Conservation (phyloP, 2,113 vertebrate genomes). For the Pelodiscus sinensis region DNA sequence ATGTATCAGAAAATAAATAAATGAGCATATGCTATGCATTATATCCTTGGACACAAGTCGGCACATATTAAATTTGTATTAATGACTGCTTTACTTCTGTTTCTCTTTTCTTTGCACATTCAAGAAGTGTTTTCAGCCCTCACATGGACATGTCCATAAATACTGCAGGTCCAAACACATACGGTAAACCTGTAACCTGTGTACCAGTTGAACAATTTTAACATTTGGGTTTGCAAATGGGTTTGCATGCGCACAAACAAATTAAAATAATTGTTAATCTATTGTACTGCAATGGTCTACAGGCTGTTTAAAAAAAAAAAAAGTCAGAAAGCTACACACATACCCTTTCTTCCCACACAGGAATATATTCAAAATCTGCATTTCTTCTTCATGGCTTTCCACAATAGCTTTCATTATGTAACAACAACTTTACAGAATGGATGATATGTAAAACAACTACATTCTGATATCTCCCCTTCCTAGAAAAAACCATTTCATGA, state of each 20-base stretch:
- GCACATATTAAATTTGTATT: neutral
- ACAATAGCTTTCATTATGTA: slow-evolving; percentile 61
- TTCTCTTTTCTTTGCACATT: neutral
- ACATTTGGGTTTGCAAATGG: neutral
- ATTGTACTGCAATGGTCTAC: neutral
- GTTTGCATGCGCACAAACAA: neutral
- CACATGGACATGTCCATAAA: neutral
- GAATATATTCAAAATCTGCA: slow-evolving; percentile 55
- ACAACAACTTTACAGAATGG: slow-evolving; percentile 50
- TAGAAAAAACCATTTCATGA: slow-evolving; percentile 50
- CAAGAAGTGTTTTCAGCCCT: neutral
- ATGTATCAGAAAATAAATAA: neutral
- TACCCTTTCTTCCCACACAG: slow-evolving; percentile 59
- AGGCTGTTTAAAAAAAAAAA: slow-evolving; percentile 12
- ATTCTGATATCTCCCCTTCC: slow-evolving; percentile 50
- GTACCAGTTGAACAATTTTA: neutral
- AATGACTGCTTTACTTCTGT: neutral
- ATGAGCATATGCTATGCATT: neutral
- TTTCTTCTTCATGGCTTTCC: slow-evolving; percentile 26
- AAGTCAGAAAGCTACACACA: slow-evolving; percentile 17
- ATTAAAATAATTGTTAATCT: neutral
- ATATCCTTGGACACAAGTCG: neutral
- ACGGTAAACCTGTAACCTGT: neutral
- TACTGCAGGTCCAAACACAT: neutral
- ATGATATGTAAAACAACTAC: slow-evolving; percentile 65